phyloP scores from a whole-genome alignment of 1,140 invertebrate genomes.

The Drosophila eugracilis region DNA sequence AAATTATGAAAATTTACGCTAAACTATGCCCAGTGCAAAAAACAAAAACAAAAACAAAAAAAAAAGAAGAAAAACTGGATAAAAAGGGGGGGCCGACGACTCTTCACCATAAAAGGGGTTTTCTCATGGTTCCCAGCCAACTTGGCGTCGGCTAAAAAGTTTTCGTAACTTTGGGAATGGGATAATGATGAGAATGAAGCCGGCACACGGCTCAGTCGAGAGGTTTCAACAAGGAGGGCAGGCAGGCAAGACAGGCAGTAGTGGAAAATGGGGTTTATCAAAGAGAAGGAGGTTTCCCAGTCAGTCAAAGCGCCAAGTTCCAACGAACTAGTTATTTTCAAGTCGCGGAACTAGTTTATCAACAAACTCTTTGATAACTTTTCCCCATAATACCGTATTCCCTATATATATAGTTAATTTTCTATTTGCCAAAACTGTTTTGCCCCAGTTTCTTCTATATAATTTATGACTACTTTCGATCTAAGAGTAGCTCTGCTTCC shows the following conservation, averaged over 20 bases:
- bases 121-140: constrained; percentile 31
- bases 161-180: constrained; percentile 45
- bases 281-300: constrained; percentile 11
- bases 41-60: no score
- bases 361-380: constrained; percentile 39
- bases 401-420: constrained; percentile 8
- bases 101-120: no score
- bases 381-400: constrained; percentile 9
- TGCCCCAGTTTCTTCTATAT: no score
- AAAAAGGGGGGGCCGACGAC: no score
- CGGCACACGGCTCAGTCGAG: constrained; percentile 34
- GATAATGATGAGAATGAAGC: constrained; percentile 52
- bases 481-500: no score
- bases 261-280: neutral
- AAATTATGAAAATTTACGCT: constrained; percentile 79
- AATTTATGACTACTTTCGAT: neutral
- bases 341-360: constrained; percentile 47
- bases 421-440: neutral
- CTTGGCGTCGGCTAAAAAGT: constrained; percentile 46
- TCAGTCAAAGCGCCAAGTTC: constrained; percentile 33
- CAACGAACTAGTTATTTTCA: constrained; percentile 42
- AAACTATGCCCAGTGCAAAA: constrained; percentile 56
- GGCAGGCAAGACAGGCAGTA: no score
- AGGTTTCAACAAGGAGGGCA: constrained; percentile 4
- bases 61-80: no score